These are phyloP conservation scores for Elaphurus davidianus DNA, from an alignment of 2,113 vertebrate genomes.

Conservation along the genomic window DNA sequence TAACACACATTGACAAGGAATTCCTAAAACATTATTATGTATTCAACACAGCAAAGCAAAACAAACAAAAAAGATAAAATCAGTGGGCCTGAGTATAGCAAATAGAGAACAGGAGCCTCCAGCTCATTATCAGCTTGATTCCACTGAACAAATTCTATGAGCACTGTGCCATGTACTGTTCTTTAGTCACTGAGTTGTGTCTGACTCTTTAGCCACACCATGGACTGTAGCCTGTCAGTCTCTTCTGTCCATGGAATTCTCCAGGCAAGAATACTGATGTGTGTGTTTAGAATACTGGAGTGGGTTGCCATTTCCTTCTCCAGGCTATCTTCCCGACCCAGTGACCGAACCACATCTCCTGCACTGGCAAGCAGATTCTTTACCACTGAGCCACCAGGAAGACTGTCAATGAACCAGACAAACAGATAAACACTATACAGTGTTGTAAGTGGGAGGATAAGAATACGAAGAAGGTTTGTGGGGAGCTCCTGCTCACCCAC, in stretches of 20 bases:
- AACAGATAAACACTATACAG: background rate
- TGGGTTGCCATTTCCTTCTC: background rate
- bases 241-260: background rate
- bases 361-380: background rate
- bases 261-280: background rate
- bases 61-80: background rate
- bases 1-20: background rate
- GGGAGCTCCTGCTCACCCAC: background rate
- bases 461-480: background rate
- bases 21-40: background rate
- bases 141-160: background rate
- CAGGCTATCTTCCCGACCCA: background rate
- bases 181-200: background rate
- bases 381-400: background rate
- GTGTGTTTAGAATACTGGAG: background rate
- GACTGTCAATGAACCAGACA: background rate
- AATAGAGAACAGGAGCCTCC: background rate
- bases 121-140: background rate
- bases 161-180: fast-evolving
- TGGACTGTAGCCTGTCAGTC: background rate
- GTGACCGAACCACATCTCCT: fast-evolving
- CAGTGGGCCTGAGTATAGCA: background rate
- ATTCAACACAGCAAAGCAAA: background rate
- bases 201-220: background rate
- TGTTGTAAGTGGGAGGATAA: background rate